phyloP scores from a whole-genome alignment of 1,140 invertebrate genomes.

The Charaxes varanes region DNA sequence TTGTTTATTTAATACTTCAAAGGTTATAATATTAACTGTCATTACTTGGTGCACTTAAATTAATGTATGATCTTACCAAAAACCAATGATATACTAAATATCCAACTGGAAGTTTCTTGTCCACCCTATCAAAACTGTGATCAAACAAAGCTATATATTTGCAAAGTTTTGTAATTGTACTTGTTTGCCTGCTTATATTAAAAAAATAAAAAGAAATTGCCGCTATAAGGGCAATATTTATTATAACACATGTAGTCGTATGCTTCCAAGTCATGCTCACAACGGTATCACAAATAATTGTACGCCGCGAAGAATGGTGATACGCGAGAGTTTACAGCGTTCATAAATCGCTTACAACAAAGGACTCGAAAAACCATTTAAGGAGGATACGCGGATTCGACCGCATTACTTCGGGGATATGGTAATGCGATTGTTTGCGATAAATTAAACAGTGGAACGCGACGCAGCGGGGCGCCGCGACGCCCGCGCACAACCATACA shows the following conservation, averaged over 20 bases:
- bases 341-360: conserved; percentile 68
- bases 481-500: conserved; percentile 41
- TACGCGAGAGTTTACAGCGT: conserved; percentile 48
- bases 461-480: conserved; percentile 53
- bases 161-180: no score
- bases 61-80: no score
- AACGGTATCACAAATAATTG: conserved; percentile 42
- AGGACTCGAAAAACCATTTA: conserved; percentile 66
- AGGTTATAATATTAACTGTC: no score
- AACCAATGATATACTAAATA: no score
- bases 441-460: conserved; percentile 61
- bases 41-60: no score
- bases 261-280: conserved; percentile 26
- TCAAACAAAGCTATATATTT: no score
- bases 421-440: conserved; percentile 71
- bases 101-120: no score
- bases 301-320: conserved; percentile 39
- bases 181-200: no score
- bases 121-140: no score
- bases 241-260: conserved; percentile 8
- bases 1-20: no score
- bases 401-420: conserved; percentile 67
- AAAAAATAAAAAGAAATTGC: no score
- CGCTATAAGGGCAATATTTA: no score
- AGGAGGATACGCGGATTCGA: conserved; percentile 54